A percentile compares a stretch with the other conserved stretches of the same genome.
These are phyloP conservation scores for Heteronetta atricapilla DNA, from an alignment of 2,113 vertebrate genomes.

Conservation along the genomic window DNA sequence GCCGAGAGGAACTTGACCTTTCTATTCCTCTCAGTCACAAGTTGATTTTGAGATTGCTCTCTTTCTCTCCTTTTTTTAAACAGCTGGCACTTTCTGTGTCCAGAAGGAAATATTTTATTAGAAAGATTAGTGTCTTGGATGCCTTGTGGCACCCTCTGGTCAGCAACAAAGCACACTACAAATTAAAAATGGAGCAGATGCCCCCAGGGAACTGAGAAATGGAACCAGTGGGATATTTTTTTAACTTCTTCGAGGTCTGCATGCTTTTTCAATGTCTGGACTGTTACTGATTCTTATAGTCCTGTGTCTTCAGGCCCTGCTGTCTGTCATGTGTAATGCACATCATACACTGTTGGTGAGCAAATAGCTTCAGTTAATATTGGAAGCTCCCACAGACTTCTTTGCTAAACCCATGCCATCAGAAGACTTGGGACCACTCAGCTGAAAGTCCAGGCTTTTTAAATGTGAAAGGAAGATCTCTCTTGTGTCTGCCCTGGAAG, in stretches of 20 bases:
- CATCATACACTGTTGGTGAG: background rate
- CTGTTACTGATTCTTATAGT: background rate
- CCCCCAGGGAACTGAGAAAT: background rate
- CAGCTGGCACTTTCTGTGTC: background rate
- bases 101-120: constrained; percentile 48
- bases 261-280: constrained; percentile 20
- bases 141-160: background rate
- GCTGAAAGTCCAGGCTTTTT: background rate
- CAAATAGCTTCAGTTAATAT: background rate
- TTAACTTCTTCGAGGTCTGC: background rate
- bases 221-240: background rate
- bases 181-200: constrained; percentile 25
- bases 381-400: background rate
- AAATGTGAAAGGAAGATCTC: background rate
- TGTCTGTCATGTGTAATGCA: constrained; percentile 30
- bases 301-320: constrained; percentile 18
- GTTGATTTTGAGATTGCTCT: constrained; percentile 38
- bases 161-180: constrained; percentile 28
- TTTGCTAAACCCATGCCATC: background rate
- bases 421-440: background rate
- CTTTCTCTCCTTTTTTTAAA: background rate
- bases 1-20: constrained; percentile 49
- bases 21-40: constrained; percentile 39
- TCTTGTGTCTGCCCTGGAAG: background rate
- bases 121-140: constrained; percentile 23